Evolutionary conservation across 2,888 invertebrate species (phyloP), one percentile per base, ranked within the genome.

Genomic region (Ctena decussata): DNA sequence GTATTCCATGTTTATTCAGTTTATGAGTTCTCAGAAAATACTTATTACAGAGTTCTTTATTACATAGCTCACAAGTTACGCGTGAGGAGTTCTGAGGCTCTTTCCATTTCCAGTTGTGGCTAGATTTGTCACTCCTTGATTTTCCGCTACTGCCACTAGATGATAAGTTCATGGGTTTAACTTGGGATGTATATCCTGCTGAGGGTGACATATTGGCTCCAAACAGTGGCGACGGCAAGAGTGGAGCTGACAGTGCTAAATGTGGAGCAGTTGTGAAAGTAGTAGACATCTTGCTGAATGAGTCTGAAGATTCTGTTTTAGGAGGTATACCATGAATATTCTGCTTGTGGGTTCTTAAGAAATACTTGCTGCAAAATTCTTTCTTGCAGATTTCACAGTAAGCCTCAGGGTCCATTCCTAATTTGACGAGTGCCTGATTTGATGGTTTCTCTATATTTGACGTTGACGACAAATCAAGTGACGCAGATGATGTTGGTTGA

Each of bases 341-440:
- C 95, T 98, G 98, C 95, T 99, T 99, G 96, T 99, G 99, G 32
- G 99, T 99, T 88, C 99, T 97, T 83, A 99, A 96, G 95, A 99
- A 99, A 95, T 99, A 99, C 96, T 99, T 99, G 96, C 99, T 99
- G 96, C 99, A 99, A 78, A 99, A 97, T 96, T 99, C 99, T 96
- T 99, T 99, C 96, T 99, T 98, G 96, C 99, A 99, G 91, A 99
- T 94, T 86, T 95, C 95, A 87, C 96, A 96, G 89, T 95, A 95
- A 24, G 95, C 95, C 78, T 95, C 95, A n/a, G 95, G 95, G 80
- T 95, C 95, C 88, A 95, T 95, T 70, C 95, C 95, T 90, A 95
- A 92, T 83, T 95, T 95, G 44, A 95, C 92, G 30, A 94, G 92
- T 75, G 94, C 95, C n/a, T 94, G 93, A 84, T 91, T 89, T 32